A percentile compares a stretch with the other conserved stretches of the same genome.
These are phyloP conservation scores for Hydropotes inermis DNA, from an alignment of 2,113 vertebrate species.

Conservation along the genomic window DNA sequence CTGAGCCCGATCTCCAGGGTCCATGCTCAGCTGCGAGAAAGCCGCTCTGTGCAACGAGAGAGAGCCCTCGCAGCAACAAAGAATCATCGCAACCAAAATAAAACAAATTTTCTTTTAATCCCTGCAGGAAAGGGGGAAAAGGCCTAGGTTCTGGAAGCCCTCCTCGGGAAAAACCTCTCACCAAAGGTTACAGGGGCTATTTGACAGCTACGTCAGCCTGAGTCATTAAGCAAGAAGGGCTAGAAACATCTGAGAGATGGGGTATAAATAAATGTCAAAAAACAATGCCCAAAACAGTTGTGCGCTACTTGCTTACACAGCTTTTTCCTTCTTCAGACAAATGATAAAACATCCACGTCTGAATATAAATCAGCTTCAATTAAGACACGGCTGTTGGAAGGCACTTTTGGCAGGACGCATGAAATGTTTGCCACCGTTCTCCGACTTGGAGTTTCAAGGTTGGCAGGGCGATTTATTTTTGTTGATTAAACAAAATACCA, in stretches of 20 bases:
- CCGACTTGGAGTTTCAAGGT: slow-evolving; percentile 29
- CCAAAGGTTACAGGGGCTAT: neutral
- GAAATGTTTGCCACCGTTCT: slow-evolving; percentile 26
- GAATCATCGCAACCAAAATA: neutral
- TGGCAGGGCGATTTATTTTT: slow-evolving; percentile 34
- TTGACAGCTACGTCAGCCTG: neutral
- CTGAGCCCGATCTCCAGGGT: neutral
- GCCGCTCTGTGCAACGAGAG: neutral
- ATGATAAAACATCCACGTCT: slow-evolving; percentile 42
- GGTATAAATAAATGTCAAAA: neutral
- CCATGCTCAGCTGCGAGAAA: neutral
- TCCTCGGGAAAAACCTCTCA: neutral
- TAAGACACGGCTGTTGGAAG: slow-evolving; percentile 49
- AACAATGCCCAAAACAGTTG: slow-evolving; percentile 11
- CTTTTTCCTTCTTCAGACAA: slow-evolving; percentile 51
- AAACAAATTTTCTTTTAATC: neutral
- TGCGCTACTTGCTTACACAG: slow-evolving; percentile 13
- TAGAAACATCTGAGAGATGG: neutral
- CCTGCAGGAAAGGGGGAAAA: rapidly evolving
- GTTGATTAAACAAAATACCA: slow-evolving; percentile 76
- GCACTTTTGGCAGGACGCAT: slow-evolving; percentile 45
- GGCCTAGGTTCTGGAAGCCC: too few species aligned
- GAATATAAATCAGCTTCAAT: slow-evolving; percentile 64
- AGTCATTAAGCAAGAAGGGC: neutral
- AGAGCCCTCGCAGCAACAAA: neutral